phyloP scores from a whole-genome alignment of 2,113 vertebrate species.

The Pachypanchax playfairii region DNA sequence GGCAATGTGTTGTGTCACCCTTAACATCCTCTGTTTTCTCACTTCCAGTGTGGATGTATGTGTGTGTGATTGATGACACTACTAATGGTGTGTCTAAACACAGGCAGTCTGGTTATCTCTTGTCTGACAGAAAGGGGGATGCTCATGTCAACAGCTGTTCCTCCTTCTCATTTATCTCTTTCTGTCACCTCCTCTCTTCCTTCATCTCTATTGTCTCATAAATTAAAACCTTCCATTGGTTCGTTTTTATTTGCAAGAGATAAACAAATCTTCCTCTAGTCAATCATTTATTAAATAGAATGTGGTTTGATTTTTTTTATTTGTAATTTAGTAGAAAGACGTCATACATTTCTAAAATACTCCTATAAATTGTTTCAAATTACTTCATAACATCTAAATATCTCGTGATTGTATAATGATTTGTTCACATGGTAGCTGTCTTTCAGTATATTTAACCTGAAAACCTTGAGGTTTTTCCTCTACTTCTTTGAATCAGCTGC shows the following conservation, averaged over 20 bases:
- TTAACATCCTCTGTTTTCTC: constrained; percentile 35
- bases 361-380: no score
- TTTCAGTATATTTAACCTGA: no score
- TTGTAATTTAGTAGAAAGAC: no score
- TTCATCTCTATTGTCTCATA: constrained; percentile 4
- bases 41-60: constrained; percentile 13
- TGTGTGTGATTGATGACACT: constrained; percentile 63
- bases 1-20: constrained; percentile 49
- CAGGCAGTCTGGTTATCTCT: constrained; percentile 64
- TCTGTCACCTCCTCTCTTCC: constrained; percentile 9
- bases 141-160: constrained; percentile 51
- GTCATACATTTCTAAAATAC: no score
- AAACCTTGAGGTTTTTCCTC: no score
- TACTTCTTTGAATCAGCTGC: no score
- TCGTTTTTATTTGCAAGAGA: not conserved
- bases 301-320: no score
- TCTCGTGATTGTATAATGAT: no score
- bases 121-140: constrained; percentile 62
- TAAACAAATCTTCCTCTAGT: not conserved
- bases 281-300: no score
- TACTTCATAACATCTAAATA: no score
- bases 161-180: constrained; percentile 47
- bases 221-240: constrained; percentile 6
- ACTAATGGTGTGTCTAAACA: constrained; percentile 71
- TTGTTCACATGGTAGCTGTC: no score